Base-by-base conservation (phyloP, 2,888 invertebrate species). In the Imbricaverruca yamaguchii region DNA sequence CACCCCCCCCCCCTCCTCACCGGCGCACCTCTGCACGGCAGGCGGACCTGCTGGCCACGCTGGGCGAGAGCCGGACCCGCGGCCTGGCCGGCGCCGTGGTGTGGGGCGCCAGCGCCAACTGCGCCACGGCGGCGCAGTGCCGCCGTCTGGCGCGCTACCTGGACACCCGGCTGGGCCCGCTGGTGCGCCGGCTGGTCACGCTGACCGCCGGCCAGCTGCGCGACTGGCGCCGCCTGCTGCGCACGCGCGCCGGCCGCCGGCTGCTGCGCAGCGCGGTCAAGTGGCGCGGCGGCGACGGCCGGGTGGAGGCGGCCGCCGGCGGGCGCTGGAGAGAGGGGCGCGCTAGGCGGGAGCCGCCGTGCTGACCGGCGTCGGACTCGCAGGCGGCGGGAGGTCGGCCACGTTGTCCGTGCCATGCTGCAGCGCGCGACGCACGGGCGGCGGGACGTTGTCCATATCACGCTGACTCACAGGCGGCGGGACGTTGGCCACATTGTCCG, bases 21-120 rank as follows among this genome's bases (percentile, higher is more conserved):
- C n/a, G n/a, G n/a, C n/a, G n/a, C n/a, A n/a, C n/a, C n/a, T n/a
- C n/a, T 57, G 57, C 57, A 13, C 13, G 9, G 57, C 57, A 39
- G 10, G 39, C 39, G 55, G 84, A 84, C 63, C 77, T 84, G 11
- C 80, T 81, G 65, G 81, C 82, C 59, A 83, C 83, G 13, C 67
- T 84, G 23, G 84, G 84, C 7, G 80, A 81, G 57, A 80, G 81
- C 11, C 82, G 82, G 25, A 25, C 81, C 21, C 63, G 80, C 67
- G 83, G 83, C n/a, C 12, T 81, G 69, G 89, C 91, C 82, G 93
- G 93, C 0, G 87, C 91, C 63, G 90, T 94, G 6, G 89, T 94
- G 80, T 94, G 94, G 93, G 94, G 94, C 15, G 92, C 92, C 85
- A 92, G 92, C 0, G 89, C 89, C 80, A 93, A 93, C 85, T 69